Conservation (phyloP, 2,888 invertebrate species). For the Drosophila barbarae region DNA sequence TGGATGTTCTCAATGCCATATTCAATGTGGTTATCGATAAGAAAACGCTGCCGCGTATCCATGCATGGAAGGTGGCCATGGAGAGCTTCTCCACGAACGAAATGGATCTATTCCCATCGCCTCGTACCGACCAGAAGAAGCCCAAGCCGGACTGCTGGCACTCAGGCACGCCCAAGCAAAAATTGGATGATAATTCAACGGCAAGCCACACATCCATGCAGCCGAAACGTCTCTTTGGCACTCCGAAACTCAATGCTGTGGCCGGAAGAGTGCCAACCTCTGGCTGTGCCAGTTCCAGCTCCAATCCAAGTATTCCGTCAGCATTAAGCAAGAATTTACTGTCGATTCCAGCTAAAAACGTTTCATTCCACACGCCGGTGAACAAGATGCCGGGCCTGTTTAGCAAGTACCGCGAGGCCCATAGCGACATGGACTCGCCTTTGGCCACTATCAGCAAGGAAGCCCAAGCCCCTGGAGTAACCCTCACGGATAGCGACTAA, state of each 20-base stretch:
- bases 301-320: not conserved
- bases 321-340: not conserved
- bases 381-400: slow-evolving; percentile 67
- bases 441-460: not conserved
- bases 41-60: slow-evolving; percentile 85
- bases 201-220: not conserved
- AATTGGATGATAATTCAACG: not conserved
- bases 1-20: slow-evolving; percentile 88
- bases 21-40: slow-evolving; percentile 82
- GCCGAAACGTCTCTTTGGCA: slow-evolving; percentile 5
- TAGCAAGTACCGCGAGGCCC: slow-evolving; percentile 1
- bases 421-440: not conserved
- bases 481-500: slow-evolving; percentile 6
- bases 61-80: slow-evolving; percentile 86
- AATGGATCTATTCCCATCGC: slow-evolving; percentile 78
- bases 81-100: slow-evolving; percentile 82
- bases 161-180: slow-evolving; percentile 1
- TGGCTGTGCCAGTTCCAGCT: not conserved
- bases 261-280: not conserved
- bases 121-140: slow-evolving; percentile 4
- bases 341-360: not conserved
- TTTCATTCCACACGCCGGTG: slow-evolving; percentile 58
- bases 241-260: slow-evolving; percentile 8
- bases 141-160: not conserved
- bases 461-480: not conserved